A percentile compares a stretch with the other conserved stretches of the same genome.
These are phyloP conservation scores for Cryptoblepharus egeriae DNA, from an alignment of 2,797 vertebrate genomes.

Conservation along the genomic window DNA sequence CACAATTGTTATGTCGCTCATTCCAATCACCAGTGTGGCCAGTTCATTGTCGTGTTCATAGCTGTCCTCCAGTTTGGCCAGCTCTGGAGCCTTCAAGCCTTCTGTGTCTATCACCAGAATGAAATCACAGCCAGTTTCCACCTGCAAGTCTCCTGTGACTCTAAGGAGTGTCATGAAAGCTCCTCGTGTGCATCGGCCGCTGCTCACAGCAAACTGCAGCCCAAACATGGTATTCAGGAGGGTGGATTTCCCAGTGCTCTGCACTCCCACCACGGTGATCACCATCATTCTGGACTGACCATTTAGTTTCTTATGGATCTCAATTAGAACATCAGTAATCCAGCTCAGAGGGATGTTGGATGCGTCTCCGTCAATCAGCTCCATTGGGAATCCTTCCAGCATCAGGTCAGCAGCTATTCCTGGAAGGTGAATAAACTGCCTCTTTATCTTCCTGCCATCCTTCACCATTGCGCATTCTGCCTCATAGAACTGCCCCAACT, in stretches of 20 bases:
- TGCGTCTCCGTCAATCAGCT: slow-evolving; percentile 84
- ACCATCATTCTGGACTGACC: slow-evolving; percentile 73
- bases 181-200: slow-evolving; percentile 69
- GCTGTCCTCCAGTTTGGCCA: slow-evolving; percentile 48
- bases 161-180: slow-evolving; percentile 76
- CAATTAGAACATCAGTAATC: slow-evolving; percentile 81
- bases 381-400: slow-evolving; percentile 81
- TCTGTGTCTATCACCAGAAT: slow-evolving; percentile 77
- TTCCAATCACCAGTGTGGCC: slow-evolving; percentile 74
- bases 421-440: slow-evolving; percentile 76
- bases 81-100: slow-evolving; percentile 65
- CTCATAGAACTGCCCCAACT: slow-evolving; percentile 85
- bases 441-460: slow-evolving; percentile 20
- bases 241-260: slow-evolving; percentile 76
- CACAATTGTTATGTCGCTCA: slow-evolving; percentile 77
- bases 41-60: slow-evolving; percentile 71
- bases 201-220: slow-evolving; percentile 76
- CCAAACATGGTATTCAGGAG: slow-evolving; percentile 81
- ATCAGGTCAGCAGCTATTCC: slow-evolving; percentile 77
- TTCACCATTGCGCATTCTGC: slow-evolving; percentile 74
- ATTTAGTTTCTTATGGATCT: slow-evolving; percentile 71
- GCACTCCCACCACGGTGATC: slow-evolving; percentile 76
- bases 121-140: slow-evolving; percentile 76
- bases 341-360: slow-evolving; percentile 80
- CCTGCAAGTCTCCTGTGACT: slow-evolving; percentile 74